Conservation (phyloP, 2,113 vertebrate species). For the Corvus moneduloides region DNA sequence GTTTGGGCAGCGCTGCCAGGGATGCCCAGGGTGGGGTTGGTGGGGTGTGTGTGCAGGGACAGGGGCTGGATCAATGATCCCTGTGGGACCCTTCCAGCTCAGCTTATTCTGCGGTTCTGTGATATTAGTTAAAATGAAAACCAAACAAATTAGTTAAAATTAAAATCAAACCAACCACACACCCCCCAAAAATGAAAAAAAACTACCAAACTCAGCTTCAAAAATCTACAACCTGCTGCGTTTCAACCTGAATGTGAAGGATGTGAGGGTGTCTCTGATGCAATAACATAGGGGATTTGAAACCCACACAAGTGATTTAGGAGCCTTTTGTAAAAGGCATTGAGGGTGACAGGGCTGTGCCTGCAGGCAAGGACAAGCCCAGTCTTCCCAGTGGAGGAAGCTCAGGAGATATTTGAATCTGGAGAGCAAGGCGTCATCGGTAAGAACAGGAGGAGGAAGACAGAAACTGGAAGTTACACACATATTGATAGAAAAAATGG, state of each 20-base stretch:
- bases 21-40: neutral
- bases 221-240: neutral
- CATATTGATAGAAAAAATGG: neutral
- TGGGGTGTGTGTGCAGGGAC: neutral
- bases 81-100: fast-evolving
- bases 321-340: neutral
- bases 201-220: neutral
- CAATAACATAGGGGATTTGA: neutral
- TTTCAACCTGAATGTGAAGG: neutral
- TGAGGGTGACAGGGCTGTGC: neutral
- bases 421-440: neutral
- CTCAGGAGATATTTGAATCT: neutral
- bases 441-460: neutral
- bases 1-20: neutral
- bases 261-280: neutral
- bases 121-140: neutral
- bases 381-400: neutral
- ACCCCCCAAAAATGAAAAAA: fast-evolving
- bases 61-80: fast-evolving
- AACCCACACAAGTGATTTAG: neutral
- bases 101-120: neutral
- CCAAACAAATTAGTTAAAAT: neutral
- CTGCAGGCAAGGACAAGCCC: neutral
- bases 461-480: neutral
- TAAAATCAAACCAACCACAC: neutral